phyloP scores from a whole-genome alignment of 2,888 invertebrate genomes.

The Leptinotarsa juncta region DNA sequence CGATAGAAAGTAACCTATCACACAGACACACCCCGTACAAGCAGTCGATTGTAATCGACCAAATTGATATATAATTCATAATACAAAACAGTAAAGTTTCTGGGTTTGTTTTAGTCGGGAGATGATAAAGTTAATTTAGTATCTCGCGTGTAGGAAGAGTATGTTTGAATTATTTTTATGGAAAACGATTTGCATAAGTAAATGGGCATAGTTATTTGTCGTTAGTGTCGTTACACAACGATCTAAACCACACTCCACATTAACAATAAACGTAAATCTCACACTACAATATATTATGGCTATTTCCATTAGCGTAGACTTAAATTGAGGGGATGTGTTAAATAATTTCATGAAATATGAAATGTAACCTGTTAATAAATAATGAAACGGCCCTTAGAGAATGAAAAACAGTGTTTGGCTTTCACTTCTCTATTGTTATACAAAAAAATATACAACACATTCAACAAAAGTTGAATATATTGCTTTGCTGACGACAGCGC shows the following conservation, averaged over 20 bases:
- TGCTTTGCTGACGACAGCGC: too few species aligned
- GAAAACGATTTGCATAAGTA: conserved; percentile 26
- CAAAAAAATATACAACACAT: too few species aligned
- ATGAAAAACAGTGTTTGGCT: too few species aligned
- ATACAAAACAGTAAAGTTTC: conserved; percentile 7
- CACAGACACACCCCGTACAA: conserved; percentile 7
- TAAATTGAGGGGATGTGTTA: not conserved
- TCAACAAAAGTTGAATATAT: too few species aligned
- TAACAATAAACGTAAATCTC: conserved; percentile 22
- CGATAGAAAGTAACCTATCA: not conserved
- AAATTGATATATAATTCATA: not conserved
- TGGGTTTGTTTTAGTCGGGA: conserved; percentile 13
- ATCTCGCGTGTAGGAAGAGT: conserved; percentile 13
- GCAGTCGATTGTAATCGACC: conserved; percentile 9
- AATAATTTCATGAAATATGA: not conserved
- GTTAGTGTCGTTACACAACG: conserved; percentile 28
- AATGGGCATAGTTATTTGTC: conserved; percentile 28
- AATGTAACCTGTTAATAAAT: not conserved
- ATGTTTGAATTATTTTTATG: conserved; percentile 15
- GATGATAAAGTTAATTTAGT: conserved; percentile 16
- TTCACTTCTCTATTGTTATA: too few species aligned
- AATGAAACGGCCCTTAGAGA: too few species aligned
- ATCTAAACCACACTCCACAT: conserved; percentile 12
- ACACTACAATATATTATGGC: conserved; percentile 9
- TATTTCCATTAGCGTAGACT: conserved; percentile 4